These are phyloP conservation scores for Dioctria rufipes DNA, from an alignment of 2,888 invertebrate species.

Conservation along the genomic window DNA sequence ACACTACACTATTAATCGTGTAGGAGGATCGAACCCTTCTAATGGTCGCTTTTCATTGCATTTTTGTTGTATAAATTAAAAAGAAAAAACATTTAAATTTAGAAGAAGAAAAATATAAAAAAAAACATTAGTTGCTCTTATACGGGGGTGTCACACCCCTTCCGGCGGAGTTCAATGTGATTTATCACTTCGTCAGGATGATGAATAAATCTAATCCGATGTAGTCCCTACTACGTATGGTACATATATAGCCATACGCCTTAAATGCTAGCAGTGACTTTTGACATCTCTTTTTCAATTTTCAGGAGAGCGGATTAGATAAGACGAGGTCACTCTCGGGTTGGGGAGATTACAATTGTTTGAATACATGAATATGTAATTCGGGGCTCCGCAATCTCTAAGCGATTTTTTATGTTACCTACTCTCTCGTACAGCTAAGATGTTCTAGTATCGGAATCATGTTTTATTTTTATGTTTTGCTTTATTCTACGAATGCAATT, in stretches of 20 bases:
- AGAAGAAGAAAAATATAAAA: too few species aligned
- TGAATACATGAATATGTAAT: conserved; percentile 41
- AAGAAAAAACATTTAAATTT: neutral
- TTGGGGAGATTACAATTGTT: conserved; percentile 32
- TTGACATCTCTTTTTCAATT: conserved; percentile 48
- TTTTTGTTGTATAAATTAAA: conserved; percentile 44
- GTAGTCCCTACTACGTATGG: neutral
- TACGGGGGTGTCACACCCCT: conserved; percentile 37
- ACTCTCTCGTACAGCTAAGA: too few species aligned
- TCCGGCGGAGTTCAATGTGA: conserved; percentile 24
- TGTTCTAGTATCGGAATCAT: too few species aligned
- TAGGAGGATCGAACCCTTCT: conserved; percentile 41
- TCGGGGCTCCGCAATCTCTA: conserved; percentile 9
- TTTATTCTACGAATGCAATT: neutral
- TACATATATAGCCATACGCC: neutral
- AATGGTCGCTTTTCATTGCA: conserved; percentile 20
- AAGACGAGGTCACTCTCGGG: conserved; percentile 39
- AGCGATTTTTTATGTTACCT: conserved; percentile 13
- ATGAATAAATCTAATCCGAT: conserved; percentile 47
- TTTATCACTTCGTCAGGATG: conserved; percentile 40
- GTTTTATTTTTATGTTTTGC: too few species aligned
- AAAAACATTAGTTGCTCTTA: neutral
- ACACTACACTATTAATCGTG: conserved; percentile 36
- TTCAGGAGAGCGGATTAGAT: conserved; percentile 40
- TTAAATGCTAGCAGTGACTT: conserved; percentile 38